Evolutionary conservation across 2,797 vertebrate species (phyloP).

Genomic region (Gymnoscopelus braueri): DNA sequence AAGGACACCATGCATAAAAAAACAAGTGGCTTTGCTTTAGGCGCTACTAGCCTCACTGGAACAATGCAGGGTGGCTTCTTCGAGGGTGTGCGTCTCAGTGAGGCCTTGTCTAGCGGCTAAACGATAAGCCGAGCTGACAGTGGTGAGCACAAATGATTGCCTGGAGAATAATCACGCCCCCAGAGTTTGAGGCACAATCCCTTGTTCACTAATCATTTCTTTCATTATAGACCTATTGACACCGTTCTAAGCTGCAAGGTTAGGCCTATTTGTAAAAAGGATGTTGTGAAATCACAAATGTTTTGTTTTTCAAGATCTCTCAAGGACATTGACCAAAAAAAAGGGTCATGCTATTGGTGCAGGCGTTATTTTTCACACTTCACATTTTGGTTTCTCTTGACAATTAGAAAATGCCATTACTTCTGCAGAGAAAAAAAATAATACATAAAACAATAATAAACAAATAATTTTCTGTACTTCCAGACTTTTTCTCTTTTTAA

Average conservation of each 20-base stretch:
- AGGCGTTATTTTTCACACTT: too few relatives aligned
- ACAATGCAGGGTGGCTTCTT: conserved; percentile 60
- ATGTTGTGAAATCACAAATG: too few relatives aligned
- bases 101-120: conserved; percentile 28
- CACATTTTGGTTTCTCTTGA: too few relatives aligned
- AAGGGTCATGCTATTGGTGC: too few relatives aligned
- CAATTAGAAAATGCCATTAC: too few relatives aligned
- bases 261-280: neutral
- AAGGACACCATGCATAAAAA: conserved; percentile 67
- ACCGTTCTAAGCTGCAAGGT: conserved; percentile 24
- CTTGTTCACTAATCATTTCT: conserved; percentile 31
- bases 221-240: conserved; percentile 4
- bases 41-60: conserved; percentile 69
- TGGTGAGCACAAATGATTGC: conserved; percentile 48
- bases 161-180: conserved; percentile 61
- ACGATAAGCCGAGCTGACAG: conserved; percentile 69
- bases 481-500: too few relatives aligned
- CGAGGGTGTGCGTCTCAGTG: conserved; percentile 56
- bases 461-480: too few relatives aligned
- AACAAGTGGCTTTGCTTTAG: conserved; percentile 63
- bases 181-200: conserved; percentile 49
- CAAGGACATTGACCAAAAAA: too few relatives aligned
- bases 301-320: too few relatives aligned
- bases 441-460: too few relatives aligned
- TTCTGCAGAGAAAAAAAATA: too few relatives aligned